phyloP scores from a whole-genome alignment of 2,113 vertebrate genomes.

The Hippocampus barbouri region DNA sequence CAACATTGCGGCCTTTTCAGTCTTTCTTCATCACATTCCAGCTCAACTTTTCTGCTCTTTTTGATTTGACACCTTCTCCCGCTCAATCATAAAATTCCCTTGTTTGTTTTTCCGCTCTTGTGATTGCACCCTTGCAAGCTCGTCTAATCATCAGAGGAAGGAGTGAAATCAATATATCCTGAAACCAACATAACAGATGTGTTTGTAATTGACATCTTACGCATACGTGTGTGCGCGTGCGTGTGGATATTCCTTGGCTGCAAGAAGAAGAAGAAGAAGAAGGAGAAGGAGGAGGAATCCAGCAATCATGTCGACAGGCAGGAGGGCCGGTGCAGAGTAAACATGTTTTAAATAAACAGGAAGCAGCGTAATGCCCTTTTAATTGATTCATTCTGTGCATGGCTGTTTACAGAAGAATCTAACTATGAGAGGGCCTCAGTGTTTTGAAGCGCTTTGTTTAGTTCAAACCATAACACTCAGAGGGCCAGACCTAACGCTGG shows the following conservation, averaged over 20 bases:
- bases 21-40: too few species aligned
- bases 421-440: constrained; percentile 73
- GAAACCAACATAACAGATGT: constrained; percentile 70
- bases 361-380: constrained; percentile 80
- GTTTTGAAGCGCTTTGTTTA: constrained; percentile 80
- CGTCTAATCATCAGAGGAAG: constrained; percentile 67
- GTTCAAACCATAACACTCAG: constrained; percentile 76
- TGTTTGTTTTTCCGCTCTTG: constrained; percentile 5
- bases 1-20: background rate
- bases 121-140: constrained; percentile 41
- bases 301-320: constrained; percentile 70
- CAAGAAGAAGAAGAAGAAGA: constrained; percentile 33
- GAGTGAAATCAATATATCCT: constrained; percentile 71
- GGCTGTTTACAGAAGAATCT: constrained; percentile 77
- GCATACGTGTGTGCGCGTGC: constrained; percentile 13
- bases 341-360: constrained; percentile 84
- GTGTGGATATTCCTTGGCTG: constrained; percentile 59
- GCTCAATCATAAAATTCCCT: background rate
- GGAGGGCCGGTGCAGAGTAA: constrained; percentile 74
- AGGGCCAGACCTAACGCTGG: constrained; percentile 67
- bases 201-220: constrained; percentile 64
- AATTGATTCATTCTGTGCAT: constrained; percentile 81
- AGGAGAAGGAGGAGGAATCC: constrained; percentile 48
- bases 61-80: constrained; percentile 8
- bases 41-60: background rate